These are phyloP conservation scores for Hippocampus comes DNA, from an alignment of 2,113 vertebrate genomes.

Conservation along the genomic window DNA sequence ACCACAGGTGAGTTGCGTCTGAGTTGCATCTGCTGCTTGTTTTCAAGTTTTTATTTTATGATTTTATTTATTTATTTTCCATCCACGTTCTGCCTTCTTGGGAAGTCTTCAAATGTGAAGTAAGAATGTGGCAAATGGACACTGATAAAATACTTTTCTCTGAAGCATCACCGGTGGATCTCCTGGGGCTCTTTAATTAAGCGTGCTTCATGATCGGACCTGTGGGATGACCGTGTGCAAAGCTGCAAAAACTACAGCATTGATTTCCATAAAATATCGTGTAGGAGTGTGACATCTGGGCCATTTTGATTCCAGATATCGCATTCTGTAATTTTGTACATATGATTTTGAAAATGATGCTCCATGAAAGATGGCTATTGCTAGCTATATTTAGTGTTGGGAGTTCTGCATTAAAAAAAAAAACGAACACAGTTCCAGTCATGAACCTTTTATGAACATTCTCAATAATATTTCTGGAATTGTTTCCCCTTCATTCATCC, in stretches of 20 bases:
- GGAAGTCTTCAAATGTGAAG: background rate
- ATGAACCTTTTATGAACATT: too few relatives aligned
- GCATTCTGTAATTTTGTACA: background rate
- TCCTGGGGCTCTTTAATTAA: too few relatives aligned
- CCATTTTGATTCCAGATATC: background rate
- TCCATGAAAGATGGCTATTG: background rate
- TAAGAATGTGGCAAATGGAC: background rate
- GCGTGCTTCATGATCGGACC: background rate
- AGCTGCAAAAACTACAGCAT: background rate
- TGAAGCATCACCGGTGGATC: too few relatives aligned
- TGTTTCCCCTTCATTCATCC: too few relatives aligned
- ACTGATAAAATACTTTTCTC: background rate
- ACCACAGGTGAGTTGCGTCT: constrained; percentile 80
- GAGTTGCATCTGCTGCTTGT: background rate
- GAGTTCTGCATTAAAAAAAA: too few relatives aligned
- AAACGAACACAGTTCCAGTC: too few relatives aligned
- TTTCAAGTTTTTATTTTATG: background rate
- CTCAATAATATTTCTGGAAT: too few relatives aligned
- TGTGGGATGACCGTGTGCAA: background rate
- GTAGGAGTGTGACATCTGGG: background rate
- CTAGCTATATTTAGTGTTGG: too few relatives aligned
- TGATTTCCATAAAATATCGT: background rate
- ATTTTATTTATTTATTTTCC: too few relatives aligned
- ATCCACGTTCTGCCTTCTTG: background rate
- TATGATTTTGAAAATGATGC: background rate